Evolutionary conservation across 2,797 vertebrate genomes (phyloP), one percentile per base, ranked within the genome.

Genomic region (Poecile montanus): DNA sequence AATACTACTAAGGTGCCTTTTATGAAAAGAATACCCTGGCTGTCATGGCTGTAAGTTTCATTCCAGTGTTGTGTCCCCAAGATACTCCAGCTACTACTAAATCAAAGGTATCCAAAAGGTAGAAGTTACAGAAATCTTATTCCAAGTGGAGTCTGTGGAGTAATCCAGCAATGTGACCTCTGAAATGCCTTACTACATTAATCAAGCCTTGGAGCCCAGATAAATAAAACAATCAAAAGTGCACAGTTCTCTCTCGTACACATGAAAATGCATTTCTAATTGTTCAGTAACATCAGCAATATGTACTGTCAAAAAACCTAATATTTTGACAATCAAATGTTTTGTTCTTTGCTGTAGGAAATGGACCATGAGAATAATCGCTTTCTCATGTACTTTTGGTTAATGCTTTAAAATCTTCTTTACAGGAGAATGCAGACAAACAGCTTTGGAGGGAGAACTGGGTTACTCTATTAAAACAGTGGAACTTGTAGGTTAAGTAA

Each of bases 331-430:
- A 92, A 89, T 74, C 79, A 86, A 83, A 90, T 83, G 54, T 80
- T 95, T 81, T 85, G 73, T 54, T 94, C 60, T 92, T 82, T 96
- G 91, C 68, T 92, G 73, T 89, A 94, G 92, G 93, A 97, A 97
- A 96, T 88, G 91, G 90, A 96, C 76, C 36, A 89, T 13, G 67
- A 79, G 16, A 95, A 81, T 95, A 93, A 95, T 92, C 91, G 90
- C 91, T 96, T 93, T 91, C 94, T 96, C 96, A 66, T 97, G 88
- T 97, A 95, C 96, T 97, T 98, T 97, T 96, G 83, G 91, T 89
- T 97, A 97, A 97, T 96, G 74, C 96, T 96, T 97, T 96, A 96
- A 96, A 96, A 97, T 97, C 97, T 97, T 97, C 94, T 98, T 88
- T 97, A 74, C 80, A 87, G 95, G 73, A 90, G 82, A 96, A 92